Evolutionary conservation across 2,888 invertebrate species (phyloP).

Genomic region (Dinocampus coccinellae): DNA sequence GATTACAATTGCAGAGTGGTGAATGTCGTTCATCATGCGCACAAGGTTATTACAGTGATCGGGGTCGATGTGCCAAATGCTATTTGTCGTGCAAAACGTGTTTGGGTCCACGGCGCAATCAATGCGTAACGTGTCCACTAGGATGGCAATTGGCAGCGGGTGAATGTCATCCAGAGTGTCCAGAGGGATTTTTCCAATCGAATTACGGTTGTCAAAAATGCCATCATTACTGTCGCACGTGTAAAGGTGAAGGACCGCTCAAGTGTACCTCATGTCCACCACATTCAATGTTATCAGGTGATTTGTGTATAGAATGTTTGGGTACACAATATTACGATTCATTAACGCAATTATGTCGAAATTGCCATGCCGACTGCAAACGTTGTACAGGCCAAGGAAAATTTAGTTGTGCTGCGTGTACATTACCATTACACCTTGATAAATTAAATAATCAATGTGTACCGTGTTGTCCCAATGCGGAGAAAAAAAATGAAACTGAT

Average conservation of each 20-base stretch:
- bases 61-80: slow-evolving; percentile 85
- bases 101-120: slow-evolving; percentile 85
- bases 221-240: slow-evolving; percentile 89
- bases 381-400: slow-evolving; percentile 79
- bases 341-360: slow-evolving; percentile 77
- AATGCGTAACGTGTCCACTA: slow-evolving; percentile 85
- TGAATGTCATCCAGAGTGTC: slow-evolving; percentile 88
- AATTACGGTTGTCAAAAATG: slow-evolving; percentile 88
- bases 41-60: slow-evolving; percentile 85
- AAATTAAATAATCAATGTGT: slow-evolving; percentile 83
- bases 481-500: slow-evolving; percentile 66
- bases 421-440: slow-evolving; percentile 77
- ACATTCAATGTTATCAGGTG: slow-evolving; percentile 80
- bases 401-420: slow-evolving; percentile 78
- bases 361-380: slow-evolving; percentile 77
- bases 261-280: slow-evolving; percentile 81
- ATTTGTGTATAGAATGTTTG: slow-evolving; percentile 82
- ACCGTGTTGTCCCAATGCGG: slow-evolving; percentile 77
- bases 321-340: slow-evolving; percentile 81
- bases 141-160: slow-evolving; percentile 88
- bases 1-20: slow-evolving; percentile 84
- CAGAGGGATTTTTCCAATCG: slow-evolving; percentile 87
- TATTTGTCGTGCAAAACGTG: slow-evolving; percentile 88
- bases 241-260: slow-evolving; percentile 83
- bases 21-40: slow-evolving; percentile 87